Percentiles rank a stretch among this genome's conserved stretches.
Evolutionary conservation across 2,113 vertebrate genomes (phyloP).

Genomic region (Pogonocichla stellata): DNA sequence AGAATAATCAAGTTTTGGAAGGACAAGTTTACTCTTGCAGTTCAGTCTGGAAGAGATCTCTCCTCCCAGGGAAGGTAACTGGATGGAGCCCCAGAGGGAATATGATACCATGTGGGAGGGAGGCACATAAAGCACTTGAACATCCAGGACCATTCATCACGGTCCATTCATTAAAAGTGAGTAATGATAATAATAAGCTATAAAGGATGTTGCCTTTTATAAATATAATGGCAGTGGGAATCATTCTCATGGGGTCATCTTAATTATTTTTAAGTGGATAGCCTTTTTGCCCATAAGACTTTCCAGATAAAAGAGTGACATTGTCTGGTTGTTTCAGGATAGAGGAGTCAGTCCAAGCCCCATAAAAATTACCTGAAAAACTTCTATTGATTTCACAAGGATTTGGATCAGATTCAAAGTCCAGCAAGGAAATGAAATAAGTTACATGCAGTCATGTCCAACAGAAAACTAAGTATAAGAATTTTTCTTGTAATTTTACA

Average conservation of each 20-base stretch:
- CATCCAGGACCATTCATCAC: not conserved
- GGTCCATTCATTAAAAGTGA: not conserved
- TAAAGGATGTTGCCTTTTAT: constrained; percentile 23
- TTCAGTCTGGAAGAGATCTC: not conserved
- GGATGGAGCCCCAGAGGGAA: not conserved
- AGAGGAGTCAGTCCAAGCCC: not conserved
- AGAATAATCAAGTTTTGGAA: not conserved
- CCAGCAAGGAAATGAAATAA: not conserved
- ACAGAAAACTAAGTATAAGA: not conserved
- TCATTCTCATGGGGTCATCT: not conserved
- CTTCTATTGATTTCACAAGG: not conserved
- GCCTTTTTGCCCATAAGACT: not conserved
- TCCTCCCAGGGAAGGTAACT: not conserved
- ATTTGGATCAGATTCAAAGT: constrained; percentile 26
- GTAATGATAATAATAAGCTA: constrained; percentile 1
- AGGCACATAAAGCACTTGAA: not conserved
- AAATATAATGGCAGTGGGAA: not conserved
- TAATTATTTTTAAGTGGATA: constrained; percentile 21
- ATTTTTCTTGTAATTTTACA: not conserved
- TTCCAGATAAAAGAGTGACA: not conserved
- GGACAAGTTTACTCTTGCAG: not conserved
- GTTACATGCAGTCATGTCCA: not conserved
- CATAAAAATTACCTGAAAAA: constrained; percentile 33
- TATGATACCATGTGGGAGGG: not conserved
- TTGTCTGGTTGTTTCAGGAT: not conserved